A percentile compares a stretch with the other conserved stretches of the same genome.
These are phyloP conservation scores for Acrobasis repandana DNA, from an alignment of 2,888 invertebrate species.

Conservation along the genomic window DNA sequence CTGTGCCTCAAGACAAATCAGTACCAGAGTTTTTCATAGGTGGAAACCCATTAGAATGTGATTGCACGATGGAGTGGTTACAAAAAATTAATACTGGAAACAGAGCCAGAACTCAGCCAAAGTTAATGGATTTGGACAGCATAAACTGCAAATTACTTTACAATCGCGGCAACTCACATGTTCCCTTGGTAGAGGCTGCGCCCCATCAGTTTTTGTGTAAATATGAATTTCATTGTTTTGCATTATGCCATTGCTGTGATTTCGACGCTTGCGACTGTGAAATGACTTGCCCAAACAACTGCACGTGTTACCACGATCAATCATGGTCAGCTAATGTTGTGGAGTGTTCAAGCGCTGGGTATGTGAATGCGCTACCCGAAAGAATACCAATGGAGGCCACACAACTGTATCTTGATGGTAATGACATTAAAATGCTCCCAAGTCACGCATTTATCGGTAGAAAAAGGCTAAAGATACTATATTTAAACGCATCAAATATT, in stretches of 20 bases:
- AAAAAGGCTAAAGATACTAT: constrained; percentile 89
- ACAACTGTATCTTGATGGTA: constrained; percentile 93
- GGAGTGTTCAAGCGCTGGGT: constrained; percentile 89
- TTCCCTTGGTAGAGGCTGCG: constrained; percentile 89
- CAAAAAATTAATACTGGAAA: constrained; percentile 90
- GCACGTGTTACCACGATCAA: constrained; percentile 94
- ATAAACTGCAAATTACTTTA: constrained; percentile 92
- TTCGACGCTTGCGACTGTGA: constrained; percentile 96
- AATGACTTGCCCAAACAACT: constrained; percentile 94
- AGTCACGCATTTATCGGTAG: constrained; percentile 94
- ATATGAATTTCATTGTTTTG: constrained; percentile 93
- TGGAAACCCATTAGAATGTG: constrained; percentile 93
- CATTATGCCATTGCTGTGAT: constrained; percentile 94
- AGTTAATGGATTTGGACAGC: constrained; percentile 91
- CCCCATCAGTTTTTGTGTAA: constrained; percentile 93
- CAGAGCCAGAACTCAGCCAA: constrained; percentile 90
- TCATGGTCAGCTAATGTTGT: constrained; percentile 94
- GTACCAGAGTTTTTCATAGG: constrained; percentile 93
- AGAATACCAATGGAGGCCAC: constrained; percentile 96
- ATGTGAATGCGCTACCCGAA: constrained; percentile 87
- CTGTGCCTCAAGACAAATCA: constrained; percentile 87
- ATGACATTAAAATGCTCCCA: constrained; percentile 88
- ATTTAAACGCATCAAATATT: constrained; percentile 90
- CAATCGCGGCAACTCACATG: constrained; percentile 88
- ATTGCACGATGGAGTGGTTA: constrained; percentile 96